Evolutionary conservation across 1,140 invertebrate species (phyloP), one percentile per base, ranked within the genome.

Genomic region (Nylanderia fulva): DNA sequence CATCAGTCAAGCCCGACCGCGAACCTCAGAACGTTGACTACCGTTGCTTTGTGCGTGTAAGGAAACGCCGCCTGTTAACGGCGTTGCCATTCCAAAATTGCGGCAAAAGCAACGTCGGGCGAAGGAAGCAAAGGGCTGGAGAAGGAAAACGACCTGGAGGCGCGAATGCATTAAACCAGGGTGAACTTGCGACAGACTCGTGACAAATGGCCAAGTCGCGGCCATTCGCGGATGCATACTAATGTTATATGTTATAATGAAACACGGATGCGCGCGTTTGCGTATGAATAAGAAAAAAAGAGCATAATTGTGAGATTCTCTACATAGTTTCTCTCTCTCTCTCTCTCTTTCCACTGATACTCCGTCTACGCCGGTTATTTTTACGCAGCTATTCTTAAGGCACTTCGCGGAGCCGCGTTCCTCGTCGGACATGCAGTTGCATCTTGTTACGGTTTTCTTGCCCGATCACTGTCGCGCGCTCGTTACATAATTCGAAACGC

Each of bases 191-290:
- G 86, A 88, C 87, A 88, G 69, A n/a, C n/a, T 85, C 87, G 75
- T 88, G 87, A 88, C 83, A 88, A 88, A 88, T 88, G 75, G 83
- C 63, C 79, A 24, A 82, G 83, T 85, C 45, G 75, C 33, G 71
- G 69, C 86, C 56, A 71, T 88, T 85, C 83, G 83, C 69, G 75
- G 33, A 11, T 61, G 86, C 76, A 61, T 76, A 88, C 69, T 63
- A 88, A 88, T 83, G 74, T 88, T 69, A 88, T 88, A 88, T 83
- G 74, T 88, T 69, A 88, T 88, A 88, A 88, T 88, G 86, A 69
- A 87, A 88, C 63, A 52, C 68, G 61, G 61, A 29, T 11, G 4
- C 80, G n/a, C 60, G 42, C n/a, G 36, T 33, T 42, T 24, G 64
- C 24, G 36, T 11, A 33, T n/a, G n/a, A n/a, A n/a, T n/a, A n/a